phyloP scores from a whole-genome alignment of 1,140 invertebrate genomes.

The Macrostomum lignano region DNA sequence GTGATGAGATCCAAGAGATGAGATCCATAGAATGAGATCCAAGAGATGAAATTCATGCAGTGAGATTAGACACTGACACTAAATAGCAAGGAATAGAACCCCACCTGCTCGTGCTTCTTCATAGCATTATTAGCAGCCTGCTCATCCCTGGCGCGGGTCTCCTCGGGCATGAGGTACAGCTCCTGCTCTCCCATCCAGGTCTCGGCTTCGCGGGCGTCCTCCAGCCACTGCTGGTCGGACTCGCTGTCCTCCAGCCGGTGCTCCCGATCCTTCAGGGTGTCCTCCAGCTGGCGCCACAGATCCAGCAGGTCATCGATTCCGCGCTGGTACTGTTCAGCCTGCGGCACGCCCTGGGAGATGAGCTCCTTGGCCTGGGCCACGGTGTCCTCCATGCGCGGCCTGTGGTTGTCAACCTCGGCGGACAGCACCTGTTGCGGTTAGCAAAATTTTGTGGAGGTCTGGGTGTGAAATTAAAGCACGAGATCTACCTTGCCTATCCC shows the following conservation, averaged over 20 bases:
- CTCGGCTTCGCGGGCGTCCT: slow-evolving; percentile 90
- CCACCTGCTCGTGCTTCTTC: slow-evolving; percentile 87
- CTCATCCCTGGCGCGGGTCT: slow-evolving; percentile 82
- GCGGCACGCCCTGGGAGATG: slow-evolving; percentile 75
- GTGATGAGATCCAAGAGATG: too few relatives aligned
- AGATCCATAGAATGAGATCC: too few relatives aligned
- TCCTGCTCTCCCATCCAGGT: slow-evolving; percentile 99
- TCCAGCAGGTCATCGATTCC: slow-evolving; percentile 59
- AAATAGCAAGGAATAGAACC: too few relatives aligned
- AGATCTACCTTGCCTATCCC: too few relatives aligned
- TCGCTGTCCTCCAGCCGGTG: slow-evolving; percentile 39
- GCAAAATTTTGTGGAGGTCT: too few relatives aligned
- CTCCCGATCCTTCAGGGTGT: slow-evolving; percentile 40
- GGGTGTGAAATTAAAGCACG: too few relatives aligned
- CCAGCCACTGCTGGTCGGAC: slow-evolving; percentile 62
- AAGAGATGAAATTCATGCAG: too few relatives aligned
- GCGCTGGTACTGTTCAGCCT: slow-evolving; percentile 50
- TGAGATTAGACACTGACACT: too few relatives aligned
- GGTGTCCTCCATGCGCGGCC: slow-evolving; percentile 63
- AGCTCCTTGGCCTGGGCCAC: slow-evolving; percentile 78
- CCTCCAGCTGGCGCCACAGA: slow-evolving; percentile 66
- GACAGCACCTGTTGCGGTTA: slow-evolving; percentile 57
- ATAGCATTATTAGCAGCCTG: slow-evolving; percentile 88
- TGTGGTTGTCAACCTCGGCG: slow-evolving; percentile 93
- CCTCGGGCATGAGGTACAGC: slow-evolving; percentile 97